Evolutionary conservation across 1,140 invertebrate genomes (phyloP).

Genomic region (Platorchestia sp.): DNA sequence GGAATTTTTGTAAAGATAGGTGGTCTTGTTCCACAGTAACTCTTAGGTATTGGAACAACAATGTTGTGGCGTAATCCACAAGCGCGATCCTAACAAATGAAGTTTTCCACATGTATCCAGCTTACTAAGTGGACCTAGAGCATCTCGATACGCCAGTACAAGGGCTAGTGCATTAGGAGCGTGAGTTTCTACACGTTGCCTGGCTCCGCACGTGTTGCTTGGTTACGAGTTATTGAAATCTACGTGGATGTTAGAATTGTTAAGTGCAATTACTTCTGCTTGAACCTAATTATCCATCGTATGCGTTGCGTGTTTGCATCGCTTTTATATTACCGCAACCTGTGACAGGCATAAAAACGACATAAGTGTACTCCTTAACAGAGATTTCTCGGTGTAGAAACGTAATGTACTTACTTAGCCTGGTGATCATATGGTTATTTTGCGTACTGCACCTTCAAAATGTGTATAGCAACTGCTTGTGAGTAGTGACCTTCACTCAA

Average conservation of each 20-base stretch:
- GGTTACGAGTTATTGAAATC: background rate
- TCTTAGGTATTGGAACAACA: background rate
- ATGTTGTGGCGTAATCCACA: background rate
- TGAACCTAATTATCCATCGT: background rate
- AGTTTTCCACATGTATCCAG: background rate
- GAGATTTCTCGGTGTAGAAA: background rate
- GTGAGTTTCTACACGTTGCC: background rate
- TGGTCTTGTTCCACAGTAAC: background rate
- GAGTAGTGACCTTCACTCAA: background rate
- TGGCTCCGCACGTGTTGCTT: background rate
- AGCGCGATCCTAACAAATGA: background rate
- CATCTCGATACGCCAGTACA: background rate
- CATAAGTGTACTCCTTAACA: background rate
- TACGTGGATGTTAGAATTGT: background rate
- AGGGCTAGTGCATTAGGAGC: background rate
- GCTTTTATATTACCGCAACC: background rate
- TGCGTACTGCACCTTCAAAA: background rate
- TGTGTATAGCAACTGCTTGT: background rate
- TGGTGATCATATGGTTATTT: background rate
- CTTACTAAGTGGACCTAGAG: background rate
- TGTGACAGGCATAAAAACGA: no score
- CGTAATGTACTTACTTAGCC: background rate
- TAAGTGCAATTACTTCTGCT: background rate
- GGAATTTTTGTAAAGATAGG: background rate
- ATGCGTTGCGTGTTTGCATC: background rate